Conservation (phyloP, 2,797 vertebrate species). For the Labeo calbasu region DNA sequence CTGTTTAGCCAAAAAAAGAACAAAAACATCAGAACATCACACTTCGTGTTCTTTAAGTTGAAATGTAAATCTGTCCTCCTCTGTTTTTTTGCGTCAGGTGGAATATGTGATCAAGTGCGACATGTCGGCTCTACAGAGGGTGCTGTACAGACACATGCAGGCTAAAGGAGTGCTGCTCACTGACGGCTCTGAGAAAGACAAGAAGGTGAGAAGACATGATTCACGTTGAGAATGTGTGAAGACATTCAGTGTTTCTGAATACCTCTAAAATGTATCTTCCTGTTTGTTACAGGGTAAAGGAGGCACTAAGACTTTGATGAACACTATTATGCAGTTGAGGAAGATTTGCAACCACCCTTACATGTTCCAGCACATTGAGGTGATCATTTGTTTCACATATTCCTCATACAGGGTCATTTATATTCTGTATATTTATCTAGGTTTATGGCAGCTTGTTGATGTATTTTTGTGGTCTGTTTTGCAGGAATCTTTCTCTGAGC, state of each 20-base stretch:
- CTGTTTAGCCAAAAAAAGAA: background rate
- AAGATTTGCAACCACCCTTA: constrained; percentile 99
- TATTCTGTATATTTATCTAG: background rate
- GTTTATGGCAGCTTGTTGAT: fast-evolving
- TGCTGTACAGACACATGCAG: constrained; percentile 89
- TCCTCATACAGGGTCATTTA: background rate
- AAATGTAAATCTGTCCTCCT: background rate
- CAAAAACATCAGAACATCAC: background rate
- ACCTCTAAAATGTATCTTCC: background rate
- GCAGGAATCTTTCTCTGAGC: constrained; percentile 97
- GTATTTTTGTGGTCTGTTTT: constrained; percentile 18
- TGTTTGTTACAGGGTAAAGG: constrained; percentile 87
- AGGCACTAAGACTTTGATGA: constrained; percentile 97
- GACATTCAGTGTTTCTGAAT: background rate
- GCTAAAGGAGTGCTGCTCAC: constrained; percentile 89
- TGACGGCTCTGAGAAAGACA: constrained; percentile 88
- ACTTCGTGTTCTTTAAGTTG: background rate
- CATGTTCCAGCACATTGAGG: constrained; percentile 97
- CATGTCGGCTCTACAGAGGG: constrained; percentile 86
- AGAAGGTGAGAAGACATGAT: constrained; percentile 76
- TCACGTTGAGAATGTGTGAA: background rate
- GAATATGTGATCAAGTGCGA: constrained; percentile 91
- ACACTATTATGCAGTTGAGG: constrained; percentile 97
- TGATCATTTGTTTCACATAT: constrained; percentile 47
- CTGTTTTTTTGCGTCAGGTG: constrained; percentile 71